Percentiles rank a stretch among this genome's conserved stretches.
These are phyloP conservation scores for Lasius fuliginosus DNA, from an alignment of 2,888 invertebrate species.

Conservation along the genomic window DNA sequence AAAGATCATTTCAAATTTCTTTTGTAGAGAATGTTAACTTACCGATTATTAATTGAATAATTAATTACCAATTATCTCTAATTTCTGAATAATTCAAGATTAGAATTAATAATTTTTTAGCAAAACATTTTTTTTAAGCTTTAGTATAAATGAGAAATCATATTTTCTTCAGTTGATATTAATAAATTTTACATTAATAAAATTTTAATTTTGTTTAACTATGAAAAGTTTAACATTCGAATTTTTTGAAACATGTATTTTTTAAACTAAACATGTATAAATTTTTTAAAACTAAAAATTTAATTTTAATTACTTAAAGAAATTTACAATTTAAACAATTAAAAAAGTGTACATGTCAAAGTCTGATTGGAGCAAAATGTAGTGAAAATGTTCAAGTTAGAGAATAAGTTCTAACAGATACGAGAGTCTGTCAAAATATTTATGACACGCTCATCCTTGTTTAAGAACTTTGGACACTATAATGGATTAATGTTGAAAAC, in stretches of 20 bases:
- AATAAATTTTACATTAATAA: background rate
- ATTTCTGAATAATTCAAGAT: background rate
- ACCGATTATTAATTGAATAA: background rate
- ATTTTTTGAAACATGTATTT: background rate
- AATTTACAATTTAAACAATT: background rate
- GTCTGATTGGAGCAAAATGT: background rate
- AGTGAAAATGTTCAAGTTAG: background rate
- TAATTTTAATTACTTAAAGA: background rate
- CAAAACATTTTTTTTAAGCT: background rate
- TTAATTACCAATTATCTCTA: background rate
- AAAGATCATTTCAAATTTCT: background rate
- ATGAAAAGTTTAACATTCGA: background rate
- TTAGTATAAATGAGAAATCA: background rate
- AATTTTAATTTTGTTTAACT: background rate
- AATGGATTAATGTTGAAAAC: background rate
- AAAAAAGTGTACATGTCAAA: background rate
- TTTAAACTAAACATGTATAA: background rate
- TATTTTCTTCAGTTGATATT: background rate
- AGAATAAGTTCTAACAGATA: background rate
- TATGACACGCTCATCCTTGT: background rate
- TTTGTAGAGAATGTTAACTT: background rate
- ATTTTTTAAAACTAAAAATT: background rate
- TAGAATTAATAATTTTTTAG: background rate
- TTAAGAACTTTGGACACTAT: background rate
- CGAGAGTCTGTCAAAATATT: background rate